Conservation (phyloP, 23 tunicate species). For the Corella eumyota region DNA sequence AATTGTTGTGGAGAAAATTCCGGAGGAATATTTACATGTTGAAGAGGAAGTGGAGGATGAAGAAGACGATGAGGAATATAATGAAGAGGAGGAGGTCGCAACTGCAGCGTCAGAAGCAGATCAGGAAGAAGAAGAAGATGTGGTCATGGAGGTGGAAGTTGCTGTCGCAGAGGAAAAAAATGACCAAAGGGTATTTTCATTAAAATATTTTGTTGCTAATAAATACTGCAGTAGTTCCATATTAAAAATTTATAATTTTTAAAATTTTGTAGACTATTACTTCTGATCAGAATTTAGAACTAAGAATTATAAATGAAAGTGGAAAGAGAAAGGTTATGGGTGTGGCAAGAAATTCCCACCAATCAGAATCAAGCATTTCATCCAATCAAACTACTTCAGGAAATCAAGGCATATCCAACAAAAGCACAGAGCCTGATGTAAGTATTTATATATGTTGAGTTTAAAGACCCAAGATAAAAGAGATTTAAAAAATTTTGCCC, state of each 20-base stretch:
- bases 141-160: not conserved
- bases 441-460: no score
- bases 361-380: no score
- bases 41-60: conserved; percentile 62
- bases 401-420: no score
- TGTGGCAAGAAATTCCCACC: not conserved
- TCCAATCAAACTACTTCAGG: no score
- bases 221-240: no score
- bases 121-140: conserved; percentile 18
- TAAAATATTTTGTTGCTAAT: no score
- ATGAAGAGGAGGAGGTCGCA: conserved; percentile 29
- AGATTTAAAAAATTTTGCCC: no score
- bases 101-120: conserved; percentile 14
- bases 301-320: conserved; percentile 1
- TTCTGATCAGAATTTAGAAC: no score
- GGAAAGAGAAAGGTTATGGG: conserved; percentile 7
- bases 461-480: no score
- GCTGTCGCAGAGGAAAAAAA: conserved; percentile 1
- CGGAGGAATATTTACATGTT: conserved; percentile 39
- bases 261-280: no score
- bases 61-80: conserved; percentile 19
- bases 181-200: no score
- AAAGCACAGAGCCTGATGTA: not conserved
- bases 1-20: conserved; percentile 34
- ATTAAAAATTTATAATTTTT: no score